Conservation (phyloP, 2,888 invertebrate genomes). For the Cosmia trapezina region DNA sequence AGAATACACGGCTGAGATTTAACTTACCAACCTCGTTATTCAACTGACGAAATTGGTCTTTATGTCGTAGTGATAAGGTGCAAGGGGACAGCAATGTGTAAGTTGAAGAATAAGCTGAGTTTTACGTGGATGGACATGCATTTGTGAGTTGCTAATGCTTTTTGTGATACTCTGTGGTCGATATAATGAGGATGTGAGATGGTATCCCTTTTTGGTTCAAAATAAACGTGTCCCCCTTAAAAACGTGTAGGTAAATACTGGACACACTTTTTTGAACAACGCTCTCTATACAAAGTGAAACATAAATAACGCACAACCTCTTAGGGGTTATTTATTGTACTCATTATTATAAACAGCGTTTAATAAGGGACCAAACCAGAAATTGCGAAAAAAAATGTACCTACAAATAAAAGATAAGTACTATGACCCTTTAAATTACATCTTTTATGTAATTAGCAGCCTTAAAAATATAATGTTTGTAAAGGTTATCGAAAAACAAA, state of each 20-base stretch:
- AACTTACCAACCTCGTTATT: not conserved
- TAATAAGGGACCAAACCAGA: too few species aligned
- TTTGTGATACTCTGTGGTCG: conserved; percentile 28
- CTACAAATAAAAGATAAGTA: too few species aligned
- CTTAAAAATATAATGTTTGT: too few species aligned
- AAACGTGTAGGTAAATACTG: too few species aligned
- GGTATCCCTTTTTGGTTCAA: not conserved
- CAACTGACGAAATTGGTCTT: conserved; percentile 8
- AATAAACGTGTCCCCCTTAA: not conserved
- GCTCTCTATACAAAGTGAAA: too few species aligned
- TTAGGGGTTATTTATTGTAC: too few species aligned
- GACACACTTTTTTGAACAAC: not conserved
- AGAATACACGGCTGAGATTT: conserved; percentile 33
- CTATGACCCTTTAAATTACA: too few species aligned
- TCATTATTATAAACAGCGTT: too few species aligned
- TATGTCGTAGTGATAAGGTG: conserved; percentile 35
- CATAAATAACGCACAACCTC: too few species aligned
- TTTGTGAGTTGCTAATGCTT: conserved; percentile 39
- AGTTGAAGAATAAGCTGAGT: conserved; percentile 54
- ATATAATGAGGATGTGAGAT: conserved; percentile 24
- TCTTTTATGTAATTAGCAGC: too few species aligned
- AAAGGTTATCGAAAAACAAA: too few species aligned
- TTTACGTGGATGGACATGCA: conserved; percentile 63
- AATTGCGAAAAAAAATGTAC: too few species aligned
- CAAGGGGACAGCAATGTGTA: not conserved